Percentiles rank a stretch among this genome's conserved stretches.
These are phyloP conservation scores for Mystacornis crossleyi DNA, from an alignment of 2,113 vertebrate species.

Conservation along the genomic window DNA sequence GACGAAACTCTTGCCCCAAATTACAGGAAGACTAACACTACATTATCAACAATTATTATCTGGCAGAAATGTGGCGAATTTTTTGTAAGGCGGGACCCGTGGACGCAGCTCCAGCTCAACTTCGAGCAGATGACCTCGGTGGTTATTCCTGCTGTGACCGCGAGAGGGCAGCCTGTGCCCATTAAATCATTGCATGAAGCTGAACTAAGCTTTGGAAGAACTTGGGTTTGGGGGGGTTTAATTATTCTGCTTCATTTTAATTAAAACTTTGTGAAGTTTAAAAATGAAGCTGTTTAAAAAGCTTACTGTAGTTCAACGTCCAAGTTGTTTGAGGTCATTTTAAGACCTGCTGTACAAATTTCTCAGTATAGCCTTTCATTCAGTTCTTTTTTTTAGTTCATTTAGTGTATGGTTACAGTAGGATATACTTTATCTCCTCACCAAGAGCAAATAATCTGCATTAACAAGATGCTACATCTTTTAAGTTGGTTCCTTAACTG, in stretches of 20 bases:
- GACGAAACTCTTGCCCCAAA: not conserved
- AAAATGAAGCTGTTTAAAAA: not conserved
- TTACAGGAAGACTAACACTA: not conserved
- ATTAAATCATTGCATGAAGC: not conserved
- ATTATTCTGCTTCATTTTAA: not conserved
- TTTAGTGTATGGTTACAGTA: not conserved
- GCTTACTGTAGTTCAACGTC: not conserved
- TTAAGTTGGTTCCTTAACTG: not conserved
- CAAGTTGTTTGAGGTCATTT: not conserved
- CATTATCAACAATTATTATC: not conserved
- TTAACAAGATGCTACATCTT: not conserved
- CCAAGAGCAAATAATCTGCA: not conserved
- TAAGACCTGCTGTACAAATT: not conserved
- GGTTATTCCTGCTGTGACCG: not conserved
- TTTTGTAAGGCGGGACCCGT: not conserved
- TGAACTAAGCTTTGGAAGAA: not conserved
- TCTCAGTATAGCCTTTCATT: not conserved
- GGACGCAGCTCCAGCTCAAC: not conserved
- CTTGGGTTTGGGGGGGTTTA: accelerated
- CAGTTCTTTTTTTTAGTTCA: not conserved
- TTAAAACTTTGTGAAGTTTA: not conserved
- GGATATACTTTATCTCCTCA: not conserved
- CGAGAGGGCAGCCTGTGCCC: constrained; percentile 14
- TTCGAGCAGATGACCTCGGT: accelerated
- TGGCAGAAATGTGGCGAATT: not conserved